Evolutionary conservation across 2,113 vertebrate genomes (phyloP).

Genomic region (Nycticorax nycticorax): DNA sequence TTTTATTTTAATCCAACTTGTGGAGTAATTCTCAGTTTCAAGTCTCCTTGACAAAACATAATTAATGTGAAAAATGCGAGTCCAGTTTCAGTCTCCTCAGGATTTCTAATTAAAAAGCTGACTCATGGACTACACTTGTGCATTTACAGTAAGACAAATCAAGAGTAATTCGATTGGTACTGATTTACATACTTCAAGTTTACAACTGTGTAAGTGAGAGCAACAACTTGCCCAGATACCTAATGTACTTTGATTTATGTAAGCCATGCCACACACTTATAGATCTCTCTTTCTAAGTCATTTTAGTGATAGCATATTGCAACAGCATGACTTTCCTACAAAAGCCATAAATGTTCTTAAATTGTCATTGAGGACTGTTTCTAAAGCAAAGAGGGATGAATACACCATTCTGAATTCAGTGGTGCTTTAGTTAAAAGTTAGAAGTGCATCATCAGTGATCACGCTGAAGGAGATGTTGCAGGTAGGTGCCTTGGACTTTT

Average conservation of each 20-base stretch:
- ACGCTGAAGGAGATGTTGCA: not conserved
- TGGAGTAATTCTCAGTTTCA: not conserved
- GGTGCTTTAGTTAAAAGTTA: not conserved
- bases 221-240: not conserved
- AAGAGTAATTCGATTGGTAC: constrained; percentile 18
- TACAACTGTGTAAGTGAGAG: not conserved
- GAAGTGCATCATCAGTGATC: not conserved
- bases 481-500: not conserved
- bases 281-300: not conserved
- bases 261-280: not conserved
- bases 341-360: not conserved
- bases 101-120: constrained; percentile 39
- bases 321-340: not conserved
- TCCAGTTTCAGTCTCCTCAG: not conserved
- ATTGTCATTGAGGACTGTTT: not conserved
- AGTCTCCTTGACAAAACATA: not conserved
- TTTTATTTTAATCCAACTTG: constrained; percentile 22
- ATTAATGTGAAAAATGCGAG: not conserved
- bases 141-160: constrained; percentile 40
- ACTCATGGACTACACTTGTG: not conserved
- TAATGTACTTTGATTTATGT: not conserved
- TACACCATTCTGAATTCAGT: not conserved
- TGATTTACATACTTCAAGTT: not conserved
- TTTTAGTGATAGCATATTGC: not conserved
- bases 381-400: not conserved